Conservation (phyloP, 2,888 invertebrate genomes). For the Thalpophila matura region DNA sequence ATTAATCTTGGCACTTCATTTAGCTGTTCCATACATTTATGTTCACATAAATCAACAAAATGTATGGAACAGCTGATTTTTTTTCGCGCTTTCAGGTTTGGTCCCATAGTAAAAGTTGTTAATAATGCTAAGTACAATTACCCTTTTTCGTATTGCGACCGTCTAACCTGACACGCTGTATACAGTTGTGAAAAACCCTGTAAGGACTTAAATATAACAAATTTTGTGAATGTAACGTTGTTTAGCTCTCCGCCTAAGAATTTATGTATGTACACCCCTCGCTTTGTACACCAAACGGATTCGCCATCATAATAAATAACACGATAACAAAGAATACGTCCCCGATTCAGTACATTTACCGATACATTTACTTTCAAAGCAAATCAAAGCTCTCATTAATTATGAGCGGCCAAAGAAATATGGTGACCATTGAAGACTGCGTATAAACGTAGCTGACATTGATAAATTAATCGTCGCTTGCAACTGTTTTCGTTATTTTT, state of each 20-base stretch:
- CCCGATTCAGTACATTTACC: conserved; percentile 64
- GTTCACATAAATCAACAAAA: too few relatives aligned
- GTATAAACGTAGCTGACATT: conserved; percentile 60
- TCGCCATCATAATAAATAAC: conserved; percentile 67
- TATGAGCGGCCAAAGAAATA: conserved; percentile 61
- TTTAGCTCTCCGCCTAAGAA: conserved; percentile 21
- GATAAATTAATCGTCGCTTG: conserved; percentile 58
- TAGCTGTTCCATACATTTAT: too few relatives aligned
- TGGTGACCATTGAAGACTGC: conserved; percentile 59
- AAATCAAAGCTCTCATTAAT: conserved; percentile 62
- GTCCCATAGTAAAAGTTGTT: too few relatives aligned
- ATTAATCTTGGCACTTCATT: too few relatives aligned
- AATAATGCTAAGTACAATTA: too few relatives aligned
- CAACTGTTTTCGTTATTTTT: conserved; percentile 55
- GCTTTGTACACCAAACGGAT: conserved; percentile 55
- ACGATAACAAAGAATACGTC: conserved; percentile 60
- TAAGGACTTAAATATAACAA: not conserved
- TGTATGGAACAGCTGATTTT: too few relatives aligned
- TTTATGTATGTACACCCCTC: conserved; percentile 48
- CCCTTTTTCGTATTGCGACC: too few relatives aligned
- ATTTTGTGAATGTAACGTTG: not conserved
- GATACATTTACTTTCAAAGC: conserved; percentile 72
- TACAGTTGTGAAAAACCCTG: too few relatives aligned
- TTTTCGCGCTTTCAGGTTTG: too few relatives aligned
- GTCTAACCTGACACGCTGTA: too few relatives aligned